A percentile compares a stretch with the other conserved stretches of the same genome.
phyloP scores from a whole-genome alignment of 2,797 vertebrate species.

The Poeciliopsis presidionis region DNA sequence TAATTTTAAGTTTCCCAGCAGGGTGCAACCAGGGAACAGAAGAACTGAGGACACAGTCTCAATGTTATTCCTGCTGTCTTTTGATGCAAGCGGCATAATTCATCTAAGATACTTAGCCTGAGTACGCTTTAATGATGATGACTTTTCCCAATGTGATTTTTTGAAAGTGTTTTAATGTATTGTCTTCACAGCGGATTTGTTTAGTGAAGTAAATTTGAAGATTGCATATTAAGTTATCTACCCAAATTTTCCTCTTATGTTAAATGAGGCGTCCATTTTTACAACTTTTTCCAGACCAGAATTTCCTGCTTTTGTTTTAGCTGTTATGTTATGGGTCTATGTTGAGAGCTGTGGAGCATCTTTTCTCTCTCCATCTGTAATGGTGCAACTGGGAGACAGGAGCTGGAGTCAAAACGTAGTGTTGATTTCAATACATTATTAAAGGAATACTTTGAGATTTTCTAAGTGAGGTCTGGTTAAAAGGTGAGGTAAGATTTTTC shows the following conservation, averaged over 20 bases:
- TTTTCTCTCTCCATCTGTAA: constrained; percentile 26
- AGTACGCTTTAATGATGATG: constrained; percentile 83
- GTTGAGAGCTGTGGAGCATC: constrained; percentile 8
- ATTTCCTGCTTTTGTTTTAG: constrained; percentile 13
- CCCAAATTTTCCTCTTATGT: constrained; percentile 51
- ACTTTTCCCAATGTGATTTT: constrained; percentile 82
- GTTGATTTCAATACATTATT: constrained; percentile 58
- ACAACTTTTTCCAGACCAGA: constrained; percentile 17
- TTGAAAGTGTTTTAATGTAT: constrained; percentile 77
- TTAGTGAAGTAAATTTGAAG: constrained; percentile 74
- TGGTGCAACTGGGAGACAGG: constrained; percentile 33
- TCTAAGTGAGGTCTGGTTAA: background rate
- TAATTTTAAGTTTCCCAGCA: constrained; percentile 84
- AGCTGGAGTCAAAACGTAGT: constrained; percentile 41
- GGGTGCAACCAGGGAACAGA: constrained; percentile 74
- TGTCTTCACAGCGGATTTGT: constrained; percentile 76
- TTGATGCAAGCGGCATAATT: constrained; percentile 76
- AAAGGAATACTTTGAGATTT: background rate
- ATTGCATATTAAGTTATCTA: constrained; percentile 66
- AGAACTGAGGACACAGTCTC: constrained; percentile 76
- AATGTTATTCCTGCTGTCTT: constrained; percentile 79
- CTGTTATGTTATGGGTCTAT: background rate
- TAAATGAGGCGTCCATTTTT: constrained; percentile 66
- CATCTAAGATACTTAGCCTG: constrained; percentile 80
- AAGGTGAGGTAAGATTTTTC: constrained; percentile 36